Evolutionary conservation across 2,113 vertebrate genomes (phyloP), one percentile per base, ranked within the genome.

Genomic region (Ondatra zibethicus): DNA sequence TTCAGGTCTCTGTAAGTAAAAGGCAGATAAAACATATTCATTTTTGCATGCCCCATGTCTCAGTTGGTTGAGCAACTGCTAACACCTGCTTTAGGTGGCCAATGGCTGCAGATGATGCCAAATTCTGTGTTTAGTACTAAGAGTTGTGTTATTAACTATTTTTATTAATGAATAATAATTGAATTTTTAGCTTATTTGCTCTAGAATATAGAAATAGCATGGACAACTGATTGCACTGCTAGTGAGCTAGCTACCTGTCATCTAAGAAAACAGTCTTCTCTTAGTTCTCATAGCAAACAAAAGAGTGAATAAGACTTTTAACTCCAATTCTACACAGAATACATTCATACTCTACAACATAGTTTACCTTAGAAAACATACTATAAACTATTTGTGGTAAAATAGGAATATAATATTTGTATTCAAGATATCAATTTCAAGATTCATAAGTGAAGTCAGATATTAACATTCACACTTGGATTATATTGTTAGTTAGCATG

Each of bases 231-330:
- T 77, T 73, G 45, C 73, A 91, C 94, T 82, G 21, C 39, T 61
- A 91, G 76, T 90, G 65, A 70, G 27, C 29, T 93, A 91, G 5
- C 45, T 63, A 63, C 52, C n/a, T 85, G 11, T 45, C 52, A 72
- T 21, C 29, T 88, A 55, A 88, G 66, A 72, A 73, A 90, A 93
- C n/a, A 80, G 29, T 31, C 0, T 19, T 52, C 33, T 94, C 6
- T 89, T 81, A 31, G 81, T 92, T 94, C 95, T 88, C 87, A 94
- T 33, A 94, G 42, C 72, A 94, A 76, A 16, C 8, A 14, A 8
- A 8, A 89, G 16, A 10, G 3, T 90, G 33, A 36, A 88, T 92
- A 70, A 88, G 47, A 61, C 84, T 73, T 66, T 92, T 88, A 55
- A 68, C n/a, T 90, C 12, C 33, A 73, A 27, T 45, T 63, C n/a